Evolutionary conservation across 2,888 invertebrate genomes (phyloP).

Genomic region (Brassicogethes aeneus): DNA sequence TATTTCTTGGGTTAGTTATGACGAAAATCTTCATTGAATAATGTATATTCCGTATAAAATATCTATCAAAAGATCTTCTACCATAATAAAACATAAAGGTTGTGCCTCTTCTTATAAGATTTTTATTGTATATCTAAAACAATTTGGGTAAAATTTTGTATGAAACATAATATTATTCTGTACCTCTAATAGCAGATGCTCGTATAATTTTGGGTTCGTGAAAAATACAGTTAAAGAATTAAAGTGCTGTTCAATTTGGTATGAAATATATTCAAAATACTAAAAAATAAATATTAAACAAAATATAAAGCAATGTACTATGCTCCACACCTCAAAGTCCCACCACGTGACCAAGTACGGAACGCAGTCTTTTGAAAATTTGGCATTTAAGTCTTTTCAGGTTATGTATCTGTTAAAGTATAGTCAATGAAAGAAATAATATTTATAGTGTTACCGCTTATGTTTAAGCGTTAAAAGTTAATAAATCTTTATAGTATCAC

Average conservation of each 20-base stretch:
- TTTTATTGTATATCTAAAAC: conserved; percentile 41
- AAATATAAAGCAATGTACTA: too few relatives aligned
- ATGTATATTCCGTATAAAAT: conserved; percentile 45
- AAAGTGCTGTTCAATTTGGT: conserved; percentile 44
- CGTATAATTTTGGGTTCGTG: conserved; percentile 47
- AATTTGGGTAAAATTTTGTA: conserved; percentile 7
- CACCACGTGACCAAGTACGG: too few relatives aligned
- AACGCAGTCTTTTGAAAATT: too few relatives aligned
- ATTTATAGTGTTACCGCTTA: conserved; percentile 1
- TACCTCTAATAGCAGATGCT: conserved; percentile 49
- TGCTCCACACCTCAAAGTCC: too few relatives aligned
- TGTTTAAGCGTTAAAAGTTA: too few relatives aligned
- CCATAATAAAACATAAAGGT: conserved; percentile 65
- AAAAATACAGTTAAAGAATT: conserved; percentile 47
- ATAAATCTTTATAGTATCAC: too few relatives aligned
- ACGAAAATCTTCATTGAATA: conserved; percentile 53
- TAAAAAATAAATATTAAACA: conserved; percentile 29
- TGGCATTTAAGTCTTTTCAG: too few relatives aligned
- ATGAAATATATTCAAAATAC: conserved; percentile 46
- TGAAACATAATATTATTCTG: conserved; percentile 9
- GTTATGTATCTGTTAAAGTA: too few relatives aligned
- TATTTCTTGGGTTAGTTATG: conserved; percentile 53
- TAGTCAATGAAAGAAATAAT: not conserved
- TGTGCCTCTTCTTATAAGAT: conserved; percentile 52
- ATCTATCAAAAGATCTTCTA: conserved; percentile 42